Evolutionary conservation across 2,888 invertebrate genomes (phyloP).

Genomic region (Dromius quadrimaculatus): DNA sequence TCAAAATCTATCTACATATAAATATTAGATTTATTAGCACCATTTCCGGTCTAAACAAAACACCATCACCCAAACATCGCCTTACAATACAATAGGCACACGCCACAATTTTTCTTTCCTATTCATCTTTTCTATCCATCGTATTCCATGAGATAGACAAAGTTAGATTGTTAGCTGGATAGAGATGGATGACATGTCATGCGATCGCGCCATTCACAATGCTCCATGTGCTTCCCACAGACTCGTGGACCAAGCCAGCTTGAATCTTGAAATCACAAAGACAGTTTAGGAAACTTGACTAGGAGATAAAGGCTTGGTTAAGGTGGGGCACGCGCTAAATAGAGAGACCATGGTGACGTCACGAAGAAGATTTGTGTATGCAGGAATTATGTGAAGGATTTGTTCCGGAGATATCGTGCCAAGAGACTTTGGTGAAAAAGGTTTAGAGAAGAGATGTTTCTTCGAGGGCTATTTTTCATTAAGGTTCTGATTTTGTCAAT

Average conservation of each 20-base stretch:
- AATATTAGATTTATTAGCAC: constrained; percentile 11
- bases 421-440: too few species aligned
- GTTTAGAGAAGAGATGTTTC: too few species aligned
- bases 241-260: constrained; percentile 60
- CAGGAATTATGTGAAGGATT: too few species aligned
- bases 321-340: constrained; percentile 65
- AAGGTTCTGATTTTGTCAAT: too few species aligned
- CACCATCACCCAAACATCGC: background rate
- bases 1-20: too few species aligned
- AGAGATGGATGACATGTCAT: constrained; percentile 28
- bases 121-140: too few species aligned
- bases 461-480: too few species aligned
- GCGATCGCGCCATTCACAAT: constrained; percentile 60
- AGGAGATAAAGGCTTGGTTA: constrained; percentile 64
- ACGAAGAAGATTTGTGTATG: too few species aligned
- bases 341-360: constrained; percentile 60
- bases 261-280: constrained; percentile 59
- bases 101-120: too few species aligned
- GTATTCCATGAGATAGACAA: too few species aligned
- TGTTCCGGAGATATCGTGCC: too few species aligned
- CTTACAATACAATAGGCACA: constrained; percentile 27
- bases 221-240: constrained; percentile 61
- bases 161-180: background rate
- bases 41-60: constrained; percentile 31
- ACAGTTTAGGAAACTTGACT: constrained; percentile 65